Percentiles rank a stretch among this genome's conserved stretches.
phyloP scores from a whole-genome alignment of 1,140 invertebrate species.

The Adelges cooleyi region DNA sequence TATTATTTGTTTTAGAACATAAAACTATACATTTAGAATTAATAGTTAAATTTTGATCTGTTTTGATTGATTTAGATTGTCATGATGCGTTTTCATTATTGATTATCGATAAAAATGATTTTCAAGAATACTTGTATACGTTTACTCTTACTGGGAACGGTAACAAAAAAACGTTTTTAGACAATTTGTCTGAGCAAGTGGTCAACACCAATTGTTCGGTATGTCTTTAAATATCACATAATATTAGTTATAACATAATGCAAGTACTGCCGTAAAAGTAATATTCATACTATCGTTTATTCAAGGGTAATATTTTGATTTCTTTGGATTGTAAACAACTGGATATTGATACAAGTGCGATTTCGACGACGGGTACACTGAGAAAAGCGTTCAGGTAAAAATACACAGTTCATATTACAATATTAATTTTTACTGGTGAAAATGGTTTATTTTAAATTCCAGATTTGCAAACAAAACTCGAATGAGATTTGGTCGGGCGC shows the following conservation, averaged over 20 bases:
- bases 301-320: conserved; percentile 33
- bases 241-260: not conserved
- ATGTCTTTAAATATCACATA: conserved; percentile 33
- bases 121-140: conserved; percentile 65
- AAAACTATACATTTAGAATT: conserved; percentile 1
- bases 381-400: conserved; percentile 66
- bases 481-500: conserved; percentile 79
- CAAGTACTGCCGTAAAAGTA: too few relatives aligned
- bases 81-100: conserved; percentile 79
- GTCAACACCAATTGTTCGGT: conserved; percentile 71
- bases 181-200: conserved; percentile 72
- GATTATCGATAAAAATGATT: conserved; percentile 58
- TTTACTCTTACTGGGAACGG: conserved; percentile 68
- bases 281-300: too few relatives aligned
- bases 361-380: conserved; percentile 65
- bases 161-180: conserved; percentile 65
- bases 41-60: conserved; percentile 17
- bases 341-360: conserved; percentile 72
- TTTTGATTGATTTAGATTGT: conserved; percentile 53
- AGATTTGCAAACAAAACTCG: conserved; percentile 70
- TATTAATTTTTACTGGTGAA: too few relatives aligned
- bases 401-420: too few relatives aligned
- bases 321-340: conserved; percentile 63
- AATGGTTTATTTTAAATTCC: conserved; percentile 32
- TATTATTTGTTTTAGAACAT: too few relatives aligned